Conservation (phyloP, 2,888 invertebrate genomes). For the Leptopilina syphax region DNA sequence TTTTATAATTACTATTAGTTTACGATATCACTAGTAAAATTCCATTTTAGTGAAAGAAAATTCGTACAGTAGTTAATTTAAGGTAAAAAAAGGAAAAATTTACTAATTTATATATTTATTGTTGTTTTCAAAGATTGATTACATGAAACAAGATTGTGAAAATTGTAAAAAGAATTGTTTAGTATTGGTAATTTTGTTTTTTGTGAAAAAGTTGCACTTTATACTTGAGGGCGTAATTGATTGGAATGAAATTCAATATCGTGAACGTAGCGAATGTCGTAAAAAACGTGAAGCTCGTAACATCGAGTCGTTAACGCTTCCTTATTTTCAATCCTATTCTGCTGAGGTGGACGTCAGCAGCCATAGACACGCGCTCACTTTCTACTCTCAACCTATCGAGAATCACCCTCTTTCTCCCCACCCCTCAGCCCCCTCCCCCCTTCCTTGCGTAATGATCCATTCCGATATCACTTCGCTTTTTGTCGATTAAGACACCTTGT, state of each 20-base stretch:
- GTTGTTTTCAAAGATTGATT: too few species aligned
- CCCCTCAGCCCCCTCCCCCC: not conserved
- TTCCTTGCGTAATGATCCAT: slow-evolving; percentile 55
- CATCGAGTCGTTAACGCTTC: slow-evolving; percentile 52
- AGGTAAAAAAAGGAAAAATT: too few species aligned
- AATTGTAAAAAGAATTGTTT: too few species aligned
- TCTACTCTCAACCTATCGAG: slow-evolving; percentile 44
- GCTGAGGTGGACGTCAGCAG: slow-evolving; percentile 57
- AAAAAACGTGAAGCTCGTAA: slow-evolving; percentile 40
- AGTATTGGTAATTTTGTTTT: too few species aligned
- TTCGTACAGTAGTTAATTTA: too few species aligned
- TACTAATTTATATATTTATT: too few species aligned
- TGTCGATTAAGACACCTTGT: slow-evolving; percentile 17
- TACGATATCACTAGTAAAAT: too few species aligned
- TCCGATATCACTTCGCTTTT: slow-evolving; percentile 33
- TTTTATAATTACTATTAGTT: too few species aligned
- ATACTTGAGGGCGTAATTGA: slow-evolving; percentile 13
- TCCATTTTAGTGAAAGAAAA: too few species aligned
- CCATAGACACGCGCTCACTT: slow-evolving; percentile 53
- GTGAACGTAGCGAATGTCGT: slow-evolving; percentile 25
- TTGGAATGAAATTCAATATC: slow-evolving; percentile 42
- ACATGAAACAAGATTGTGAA: too few species aligned
- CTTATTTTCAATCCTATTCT: slow-evolving; percentile 66
- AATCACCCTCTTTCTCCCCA: slow-evolving; percentile 50
- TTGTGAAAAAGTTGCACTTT: not conserved